Percentiles rank a stretch among this genome's conserved stretches.
Evolutionary conservation across 1,140 invertebrate genomes (phyloP).

Genomic region (Drosophila nigromelanica): DNA sequence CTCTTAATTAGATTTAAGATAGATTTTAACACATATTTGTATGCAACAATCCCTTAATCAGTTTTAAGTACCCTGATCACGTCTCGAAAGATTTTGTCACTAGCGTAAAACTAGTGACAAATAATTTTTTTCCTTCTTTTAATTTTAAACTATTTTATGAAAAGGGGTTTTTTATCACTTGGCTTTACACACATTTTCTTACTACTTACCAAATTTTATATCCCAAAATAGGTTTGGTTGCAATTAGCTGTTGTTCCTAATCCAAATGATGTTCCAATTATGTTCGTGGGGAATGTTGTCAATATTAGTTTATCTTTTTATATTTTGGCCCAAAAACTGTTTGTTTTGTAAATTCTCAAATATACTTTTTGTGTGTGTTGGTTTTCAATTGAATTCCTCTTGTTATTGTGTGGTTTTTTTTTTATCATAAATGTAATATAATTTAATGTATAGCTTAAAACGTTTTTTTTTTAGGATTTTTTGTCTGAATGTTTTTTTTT

Average conservation of each 20-base stretch:
- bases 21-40: too few relatives aligned
- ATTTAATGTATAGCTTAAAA: constrained; percentile 68
- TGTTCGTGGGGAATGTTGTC: constrained; percentile 28
- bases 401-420: constrained; percentile 20
- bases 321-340: constrained; percentile 42
- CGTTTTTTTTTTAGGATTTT: constrained; percentile 21
- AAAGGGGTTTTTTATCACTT: not conserved
- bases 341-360: constrained; percentile 48
- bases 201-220: constrained; percentile 22
- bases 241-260: constrained; percentile 5
- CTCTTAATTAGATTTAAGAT: too few relatives aligned
- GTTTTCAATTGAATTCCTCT: constrained; percentile 9
- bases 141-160: too few relatives aligned
- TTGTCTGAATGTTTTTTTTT: constrained; percentile 37
- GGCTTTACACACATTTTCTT: not conserved
- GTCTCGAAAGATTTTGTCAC: too few relatives aligned
- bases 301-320: not conserved
- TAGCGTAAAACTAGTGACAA: too few relatives aligned
- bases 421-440: constrained; percentile 63
- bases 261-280: constrained; percentile 15
- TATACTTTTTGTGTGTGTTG: constrained; percentile 32
- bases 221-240: constrained; percentile 26
- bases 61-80: too few relatives aligned
- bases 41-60: too few relatives aligned
- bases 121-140: too few relatives aligned